phyloP scores from a whole-genome alignment of 2,113 vertebrate genomes.

The Amphiprion percula region DNA sequence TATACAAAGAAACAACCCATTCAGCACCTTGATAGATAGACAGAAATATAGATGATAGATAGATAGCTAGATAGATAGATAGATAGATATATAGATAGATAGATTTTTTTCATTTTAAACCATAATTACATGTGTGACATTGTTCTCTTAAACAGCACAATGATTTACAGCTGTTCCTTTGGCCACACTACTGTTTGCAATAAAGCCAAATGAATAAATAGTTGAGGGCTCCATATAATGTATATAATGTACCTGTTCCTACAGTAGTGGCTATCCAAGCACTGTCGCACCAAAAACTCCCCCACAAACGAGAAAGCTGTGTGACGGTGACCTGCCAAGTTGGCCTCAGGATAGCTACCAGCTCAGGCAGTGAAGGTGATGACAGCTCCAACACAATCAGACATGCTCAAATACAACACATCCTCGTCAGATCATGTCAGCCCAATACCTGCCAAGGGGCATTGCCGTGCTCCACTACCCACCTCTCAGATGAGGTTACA shows the following conservation, averaged over 20 bases:
- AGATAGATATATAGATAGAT: not conserved
- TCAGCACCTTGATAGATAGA: not conserved
- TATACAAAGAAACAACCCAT: too few species aligned
- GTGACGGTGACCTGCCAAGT: conserved; percentile 65
- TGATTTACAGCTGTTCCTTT: conserved; percentile 6
- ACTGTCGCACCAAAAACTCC: conserved; percentile 9
- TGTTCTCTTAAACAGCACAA: not conserved
- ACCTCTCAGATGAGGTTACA: conserved; percentile 60
- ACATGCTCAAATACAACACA: conserved; percentile 68
- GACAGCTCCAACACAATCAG: conserved; percentile 61
- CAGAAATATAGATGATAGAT: too few species aligned
- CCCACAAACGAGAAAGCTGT: conserved; percentile 43
- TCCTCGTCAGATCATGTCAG: conserved; percentile 64
- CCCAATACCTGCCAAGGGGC: conserved; percentile 61
- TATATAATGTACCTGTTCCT: not conserved
- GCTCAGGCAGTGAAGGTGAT: conserved; percentile 64
- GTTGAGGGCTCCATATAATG: not conserved
- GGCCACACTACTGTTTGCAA: not conserved
- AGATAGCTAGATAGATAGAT: not conserved
- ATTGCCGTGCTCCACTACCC: conserved; percentile 46
- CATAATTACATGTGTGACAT: not conserved
- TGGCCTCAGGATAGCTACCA: conserved; percentile 53
- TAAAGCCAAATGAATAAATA: conserved; percentile 15
- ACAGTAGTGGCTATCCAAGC: not conserved
- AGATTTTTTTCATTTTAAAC: not conserved